Conservation (phyloP, 2,888 invertebrate species). For the Xiphydria camelus region DNA sequence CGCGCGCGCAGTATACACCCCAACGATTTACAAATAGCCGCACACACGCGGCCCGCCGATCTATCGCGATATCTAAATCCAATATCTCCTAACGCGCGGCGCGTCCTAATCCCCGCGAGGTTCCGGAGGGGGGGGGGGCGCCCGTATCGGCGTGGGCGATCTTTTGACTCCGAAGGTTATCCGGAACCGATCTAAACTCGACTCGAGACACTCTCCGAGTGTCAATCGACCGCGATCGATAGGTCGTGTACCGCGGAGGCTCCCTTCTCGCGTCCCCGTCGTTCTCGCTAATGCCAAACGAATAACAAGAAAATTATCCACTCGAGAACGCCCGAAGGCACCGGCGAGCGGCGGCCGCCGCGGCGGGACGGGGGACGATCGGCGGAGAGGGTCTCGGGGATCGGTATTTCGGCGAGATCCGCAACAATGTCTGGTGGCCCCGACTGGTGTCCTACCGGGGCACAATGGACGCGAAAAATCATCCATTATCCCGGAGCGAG, state of each 20-base stretch:
- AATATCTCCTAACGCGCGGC: slow-evolving; percentile 43
- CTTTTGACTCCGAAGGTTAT: slow-evolving; percentile 22
- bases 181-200: slow-evolving; percentile 27
- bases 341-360: slow-evolving; percentile 13
- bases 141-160: slow-evolving; percentile 14
- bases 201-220: slow-evolving; percentile 22
- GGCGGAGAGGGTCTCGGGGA: slow-evolving; percentile 18
- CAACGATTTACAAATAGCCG: slow-evolving; percentile 12
- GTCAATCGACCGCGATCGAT: slow-evolving; percentile 28
- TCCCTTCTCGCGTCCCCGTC: too few relatives aligned
- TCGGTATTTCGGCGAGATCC: slow-evolving; percentile 35
- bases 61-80: slow-evolving; percentile 54
- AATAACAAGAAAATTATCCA: slow-evolving; percentile 58
- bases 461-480: slow-evolving; percentile 57
- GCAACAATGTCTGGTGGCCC: slow-evolving; percentile 43
- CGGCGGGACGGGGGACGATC: slow-evolving; percentile 10
- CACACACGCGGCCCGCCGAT: too few relatives aligned
- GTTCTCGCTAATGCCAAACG: slow-evolving; percentile 45
- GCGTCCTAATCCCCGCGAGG: slow-evolving; percentile 33
- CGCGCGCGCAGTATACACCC: not conserved
- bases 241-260: too few relatives aligned
- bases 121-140: slow-evolving; percentile 9
- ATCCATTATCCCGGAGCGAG: slow-evolving; percentile 50
- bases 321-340: slow-evolving; percentile 42
- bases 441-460: slow-evolving; percentile 30